Conservation (phyloP, 1,140 invertebrate species). For the Sinonovacula constricta region DNA sequence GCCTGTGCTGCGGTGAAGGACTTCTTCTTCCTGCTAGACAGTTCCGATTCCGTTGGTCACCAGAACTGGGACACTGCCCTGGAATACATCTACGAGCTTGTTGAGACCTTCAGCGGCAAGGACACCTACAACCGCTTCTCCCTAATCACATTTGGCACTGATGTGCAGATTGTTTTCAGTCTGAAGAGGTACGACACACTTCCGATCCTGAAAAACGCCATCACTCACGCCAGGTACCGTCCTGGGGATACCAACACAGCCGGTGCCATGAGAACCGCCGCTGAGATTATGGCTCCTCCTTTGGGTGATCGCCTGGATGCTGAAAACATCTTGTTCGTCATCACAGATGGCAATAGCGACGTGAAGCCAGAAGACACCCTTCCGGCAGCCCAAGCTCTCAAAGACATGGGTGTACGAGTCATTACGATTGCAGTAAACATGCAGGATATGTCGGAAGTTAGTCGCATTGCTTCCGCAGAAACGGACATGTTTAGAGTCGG, state of each 20-base stretch:
- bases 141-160: slow-evolving; percentile 67
- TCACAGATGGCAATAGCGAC: slow-evolving; percentile 74
- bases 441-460: slow-evolving; percentile 59
- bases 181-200: slow-evolving; percentile 61
- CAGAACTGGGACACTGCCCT: slow-evolving; percentile 65
- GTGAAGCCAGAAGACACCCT: slow-evolving; percentile 69
- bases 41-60: slow-evolving; percentile 68
- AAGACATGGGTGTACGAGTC: slow-evolving; percentile 59
- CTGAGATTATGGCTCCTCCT: slow-evolving; percentile 50
- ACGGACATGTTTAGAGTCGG: slow-evolving; percentile 60
- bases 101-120: slow-evolving; percentile 60
- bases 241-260: slow-evolving; percentile 74
- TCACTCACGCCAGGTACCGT: slow-evolving; percentile 63
- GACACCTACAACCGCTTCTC: slow-evolving; percentile 69
- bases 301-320: slow-evolving; percentile 67
- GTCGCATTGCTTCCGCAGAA: slow-evolving; percentile 59
- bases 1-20: slow-evolving; percentile 66
- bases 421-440: slow-evolving; percentile 67
- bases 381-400: slow-evolving; percentile 64
- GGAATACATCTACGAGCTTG: slow-evolving; percentile 58
- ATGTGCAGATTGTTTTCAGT: slow-evolving; percentile 65
- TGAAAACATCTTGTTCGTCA: slow-evolving; percentile 68
- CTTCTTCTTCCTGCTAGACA: slow-evolving; percentile 70
- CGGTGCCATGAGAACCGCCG: slow-evolving; percentile 59
- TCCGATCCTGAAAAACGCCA: slow-evolving; percentile 64